These are phyloP conservation scores for Psammodynastes pulverulentus DNA, from an alignment of 2,113 vertebrate species.

Conservation along the genomic window DNA sequence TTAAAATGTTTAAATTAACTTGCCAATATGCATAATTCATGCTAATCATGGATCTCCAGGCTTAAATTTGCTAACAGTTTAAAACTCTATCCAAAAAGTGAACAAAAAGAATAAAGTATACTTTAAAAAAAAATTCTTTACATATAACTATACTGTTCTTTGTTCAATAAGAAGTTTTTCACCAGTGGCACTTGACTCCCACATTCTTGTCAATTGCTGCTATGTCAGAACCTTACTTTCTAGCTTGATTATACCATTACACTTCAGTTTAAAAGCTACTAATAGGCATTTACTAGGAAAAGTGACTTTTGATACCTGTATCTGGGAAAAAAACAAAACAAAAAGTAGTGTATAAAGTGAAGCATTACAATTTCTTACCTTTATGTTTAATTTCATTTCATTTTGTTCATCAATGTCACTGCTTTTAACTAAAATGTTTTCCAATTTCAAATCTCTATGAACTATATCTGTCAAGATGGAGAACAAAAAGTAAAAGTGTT, in stretches of 20 bases:
- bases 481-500: slow-evolving; percentile 46
- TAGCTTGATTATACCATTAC: slow-evolving; percentile 48
- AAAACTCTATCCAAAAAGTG: slow-evolving; percentile 36
- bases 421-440: slow-evolving; percentile 90
- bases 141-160: slow-evolving; percentile 4
- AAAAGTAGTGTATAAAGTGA: slow-evolving; percentile 45
- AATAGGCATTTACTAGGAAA: slow-evolving; percentile 48
- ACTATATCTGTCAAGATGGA: slow-evolving; percentile 76
- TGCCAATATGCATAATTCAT: slow-evolving; percentile 55
- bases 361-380: slow-evolving; percentile 70
- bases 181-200: slow-evolving; percentile 39
- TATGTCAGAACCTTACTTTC: slow-evolving; percentile 24
- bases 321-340: slow-evolving; percentile 12
- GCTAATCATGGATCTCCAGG: slow-evolving; percentile 63
- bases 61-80: slow-evolving; percentile 55
- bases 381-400: slow-evolving; percentile 79
- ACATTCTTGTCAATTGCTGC: slow-evolving; percentile 50
- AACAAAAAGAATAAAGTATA: slow-evolving; percentile 14
- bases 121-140: slow-evolving; percentile 20
- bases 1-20: slow-evolving; percentile 61
- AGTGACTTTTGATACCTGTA: slow-evolving; percentile 35
- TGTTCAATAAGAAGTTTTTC: slow-evolving; percentile 14
- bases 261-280: slow-evolving; percentile 51
- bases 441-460: slow-evolving; percentile 84
- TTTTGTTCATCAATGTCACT: slow-evolving; percentile 67